Evolutionary conservation across 2,888 invertebrate genomes (phyloP).

Genomic region (Corythucha ciliata): DNA sequence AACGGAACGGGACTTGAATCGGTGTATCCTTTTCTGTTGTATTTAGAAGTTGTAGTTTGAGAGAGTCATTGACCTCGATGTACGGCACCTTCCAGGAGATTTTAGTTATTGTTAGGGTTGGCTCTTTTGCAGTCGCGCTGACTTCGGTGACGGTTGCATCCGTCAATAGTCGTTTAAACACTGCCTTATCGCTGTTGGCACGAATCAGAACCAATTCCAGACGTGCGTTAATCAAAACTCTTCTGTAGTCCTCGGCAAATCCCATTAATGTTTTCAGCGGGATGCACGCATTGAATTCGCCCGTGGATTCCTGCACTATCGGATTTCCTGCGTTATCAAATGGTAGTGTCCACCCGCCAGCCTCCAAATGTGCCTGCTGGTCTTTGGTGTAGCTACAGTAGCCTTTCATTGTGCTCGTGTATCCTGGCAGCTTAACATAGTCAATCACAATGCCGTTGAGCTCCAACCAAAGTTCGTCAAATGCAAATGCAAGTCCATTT

Average conservation of each 20-base stretch:
- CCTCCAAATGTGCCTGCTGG: neutral
- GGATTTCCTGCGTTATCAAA: neutral
- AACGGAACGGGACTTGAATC: slow-evolving; percentile 36
- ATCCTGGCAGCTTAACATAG: slow-evolving; percentile 18
- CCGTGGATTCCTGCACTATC: neutral
- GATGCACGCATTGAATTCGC: slow-evolving; percentile 24
- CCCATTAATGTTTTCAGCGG: slow-evolving; percentile 30
- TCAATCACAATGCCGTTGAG: slow-evolving; percentile 23
- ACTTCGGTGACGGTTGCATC: neutral
- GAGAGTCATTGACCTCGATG: slow-evolving; percentile 28
- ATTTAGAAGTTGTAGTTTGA: slow-evolving; percentile 29
- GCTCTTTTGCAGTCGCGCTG: too few relatives aligned
- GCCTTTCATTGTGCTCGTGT: slow-evolving; percentile 21
- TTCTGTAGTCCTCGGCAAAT: slow-evolving; percentile 33
- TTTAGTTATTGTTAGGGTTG: slow-evolving; percentile 27
- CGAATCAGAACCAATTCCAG: slow-evolving; percentile 15
- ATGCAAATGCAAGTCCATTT: slow-evolving; percentile 20
- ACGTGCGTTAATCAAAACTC: slow-evolving; percentile 24
- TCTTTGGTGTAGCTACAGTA: neutral
- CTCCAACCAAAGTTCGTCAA: slow-evolving; percentile 22
- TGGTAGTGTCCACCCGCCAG: slow-evolving; percentile 5
- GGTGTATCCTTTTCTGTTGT: slow-evolving; percentile 23
- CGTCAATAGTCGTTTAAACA: neutral
- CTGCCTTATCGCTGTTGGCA: slow-evolving; percentile 16
- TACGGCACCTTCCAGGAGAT: slow-evolving; percentile 33